Evolutionary conservation across 2,113 vertebrate genomes (phyloP).

Genomic region (Pollachius pollachius): DNA sequence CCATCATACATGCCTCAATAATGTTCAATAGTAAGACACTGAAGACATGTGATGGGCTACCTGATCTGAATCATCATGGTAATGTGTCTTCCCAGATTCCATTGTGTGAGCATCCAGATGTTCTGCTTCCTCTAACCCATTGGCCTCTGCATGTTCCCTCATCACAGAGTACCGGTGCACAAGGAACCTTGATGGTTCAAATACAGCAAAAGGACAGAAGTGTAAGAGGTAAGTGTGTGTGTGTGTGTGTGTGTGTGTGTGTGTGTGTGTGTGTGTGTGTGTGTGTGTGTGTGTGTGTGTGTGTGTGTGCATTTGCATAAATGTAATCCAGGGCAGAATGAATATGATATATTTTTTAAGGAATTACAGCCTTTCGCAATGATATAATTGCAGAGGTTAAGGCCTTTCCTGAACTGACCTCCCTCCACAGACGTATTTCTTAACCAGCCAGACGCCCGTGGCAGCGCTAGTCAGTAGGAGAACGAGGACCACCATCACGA

Average conservation of each 20-base stretch:
- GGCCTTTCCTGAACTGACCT: conserved; percentile 72
- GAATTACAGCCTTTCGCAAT: too few species aligned
- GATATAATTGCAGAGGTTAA: too few species aligned
- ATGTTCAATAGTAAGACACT: not conserved
- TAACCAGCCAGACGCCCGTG: conserved; percentile 80
- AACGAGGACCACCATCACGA: conserved; percentile 79
- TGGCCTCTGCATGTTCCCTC: conserved; percentile 82
- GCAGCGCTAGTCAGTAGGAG: conserved; percentile 74
- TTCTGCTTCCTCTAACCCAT: conserved; percentile 80
- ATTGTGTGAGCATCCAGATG: conserved; percentile 68
- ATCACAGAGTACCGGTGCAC: conserved; percentile 91
- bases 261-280: too few species aligned
- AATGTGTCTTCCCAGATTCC: conserved; percentile 70
- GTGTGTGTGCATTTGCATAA: too few species aligned
- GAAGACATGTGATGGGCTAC: conserved; percentile 51
- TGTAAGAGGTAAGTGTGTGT: not conserved
- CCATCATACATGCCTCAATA: not conserved
- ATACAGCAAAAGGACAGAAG: not conserved
- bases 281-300: too few species aligned
- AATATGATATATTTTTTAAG: too few species aligned
- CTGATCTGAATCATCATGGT: conserved; percentile 92
- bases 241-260: too few species aligned
- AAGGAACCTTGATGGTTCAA: conserved; percentile 79
- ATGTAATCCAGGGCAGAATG: not conserved
- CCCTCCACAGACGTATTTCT: conserved; percentile 92